Evolutionary conservation across 2,888 invertebrate species (phyloP).

Genomic region (Pilophorus perplexus): DNA sequence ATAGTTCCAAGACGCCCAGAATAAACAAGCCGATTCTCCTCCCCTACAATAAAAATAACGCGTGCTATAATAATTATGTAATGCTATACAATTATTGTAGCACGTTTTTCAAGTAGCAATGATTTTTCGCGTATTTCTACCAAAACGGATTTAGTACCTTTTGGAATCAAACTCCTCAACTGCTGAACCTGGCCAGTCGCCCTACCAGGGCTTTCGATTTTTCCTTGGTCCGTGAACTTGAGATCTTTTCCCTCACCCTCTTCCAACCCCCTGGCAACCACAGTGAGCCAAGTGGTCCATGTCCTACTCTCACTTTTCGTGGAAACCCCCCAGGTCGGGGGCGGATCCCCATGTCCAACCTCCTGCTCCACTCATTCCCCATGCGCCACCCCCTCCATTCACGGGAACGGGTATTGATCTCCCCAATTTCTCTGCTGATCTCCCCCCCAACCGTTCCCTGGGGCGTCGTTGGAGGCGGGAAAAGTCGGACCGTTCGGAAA

Average conservation of each 20-base stretch:
- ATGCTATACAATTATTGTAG: not conserved
- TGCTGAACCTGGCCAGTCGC: too few species aligned
- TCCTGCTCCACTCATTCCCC: not conserved
- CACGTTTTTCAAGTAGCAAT: too few species aligned
- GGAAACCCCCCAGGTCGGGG: slow-evolving; percentile 14
- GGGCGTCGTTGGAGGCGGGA: too few species aligned
- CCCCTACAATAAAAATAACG: not conserved
- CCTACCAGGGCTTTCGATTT: not conserved
- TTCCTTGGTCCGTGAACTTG: not conserved
- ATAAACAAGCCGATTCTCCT: too few species aligned
- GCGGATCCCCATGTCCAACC: not conserved
- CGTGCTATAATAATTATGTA: not conserved
- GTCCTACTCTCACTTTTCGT: slow-evolving; percentile 17
- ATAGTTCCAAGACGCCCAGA: not conserved
- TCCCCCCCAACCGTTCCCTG: too few species aligned
- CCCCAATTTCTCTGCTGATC: too few species aligned
- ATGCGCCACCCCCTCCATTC: too few species aligned
- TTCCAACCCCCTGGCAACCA: not conserved
- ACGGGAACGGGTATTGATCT: too few species aligned
- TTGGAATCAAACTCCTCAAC: too few species aligned
- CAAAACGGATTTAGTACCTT: too few species aligned
- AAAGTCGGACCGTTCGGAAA: too few species aligned
- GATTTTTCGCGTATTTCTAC: too few species aligned
- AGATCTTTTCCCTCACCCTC: not conserved
- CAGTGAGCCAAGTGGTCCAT: not conserved